phyloP scores from a whole-genome alignment of 2,797 vertebrate genomes.

The Phrynocephalus vlangalii region DNA sequence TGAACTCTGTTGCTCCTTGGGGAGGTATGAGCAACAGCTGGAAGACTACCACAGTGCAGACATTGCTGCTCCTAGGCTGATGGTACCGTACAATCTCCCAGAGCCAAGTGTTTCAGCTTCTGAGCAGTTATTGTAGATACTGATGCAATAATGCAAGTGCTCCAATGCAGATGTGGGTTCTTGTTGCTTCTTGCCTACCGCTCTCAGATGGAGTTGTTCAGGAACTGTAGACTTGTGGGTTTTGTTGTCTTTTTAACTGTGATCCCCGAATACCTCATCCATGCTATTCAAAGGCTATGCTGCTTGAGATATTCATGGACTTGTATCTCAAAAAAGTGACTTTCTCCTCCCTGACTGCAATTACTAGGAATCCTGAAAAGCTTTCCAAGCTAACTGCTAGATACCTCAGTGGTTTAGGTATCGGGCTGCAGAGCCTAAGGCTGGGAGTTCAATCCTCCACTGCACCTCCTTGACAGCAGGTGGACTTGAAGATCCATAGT shows the following conservation, averaged over 20 bases:
- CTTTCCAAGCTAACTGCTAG: neutral
- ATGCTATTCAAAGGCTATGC: too few relatives aligned
- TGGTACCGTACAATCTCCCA: neutral
- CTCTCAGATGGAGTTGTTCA: neutral
- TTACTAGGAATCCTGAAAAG: neutral
- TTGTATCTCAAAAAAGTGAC: too few relatives aligned
- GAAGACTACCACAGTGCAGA: rapidly evolving
- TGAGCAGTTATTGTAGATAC: neutral
- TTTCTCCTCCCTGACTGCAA: too few relatives aligned
- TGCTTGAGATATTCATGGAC: too few relatives aligned
- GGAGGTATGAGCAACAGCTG: neutral
- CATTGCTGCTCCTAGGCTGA: neutral
- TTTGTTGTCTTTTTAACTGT: too few relatives aligned
- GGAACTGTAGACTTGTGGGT: too few relatives aligned
- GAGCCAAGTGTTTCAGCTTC: neutral
- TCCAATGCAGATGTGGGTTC: neutral
- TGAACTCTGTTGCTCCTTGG: neutral
- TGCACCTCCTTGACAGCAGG: too few relatives aligned
- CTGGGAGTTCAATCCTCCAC: too few relatives aligned
- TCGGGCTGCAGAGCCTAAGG: too few relatives aligned
- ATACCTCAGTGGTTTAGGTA: too few relatives aligned
- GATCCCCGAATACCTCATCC: too few relatives aligned
- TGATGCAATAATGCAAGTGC: neutral
- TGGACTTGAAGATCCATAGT: too few relatives aligned
- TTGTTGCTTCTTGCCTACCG: neutral